Evolutionary conservation across 2,888 invertebrate genomes (phyloP), one percentile per base, ranked within the genome.

Genomic region (Lycaena phlaeas): DNA sequence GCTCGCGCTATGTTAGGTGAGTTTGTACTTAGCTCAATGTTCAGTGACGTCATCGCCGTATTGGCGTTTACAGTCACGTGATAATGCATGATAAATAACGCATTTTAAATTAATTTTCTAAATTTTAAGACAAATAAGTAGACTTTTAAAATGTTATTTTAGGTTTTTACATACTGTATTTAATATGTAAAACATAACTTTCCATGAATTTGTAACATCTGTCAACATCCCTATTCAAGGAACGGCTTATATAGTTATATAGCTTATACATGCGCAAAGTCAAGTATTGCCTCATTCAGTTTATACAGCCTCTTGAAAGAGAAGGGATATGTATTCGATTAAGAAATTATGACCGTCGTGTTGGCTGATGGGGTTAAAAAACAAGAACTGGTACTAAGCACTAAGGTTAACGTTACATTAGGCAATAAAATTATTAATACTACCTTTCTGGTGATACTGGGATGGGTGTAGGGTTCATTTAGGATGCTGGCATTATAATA

Each of bases 251-350:
- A 18, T 49, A 2, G 46, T n/a, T n/a, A n/a, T n/a, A n/a, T n/a
- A n/a, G n/a, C n/a, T n/a, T n/a, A 51, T 14, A 39, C 44, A 1
- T 48, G 49, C 25, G 49, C 48, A 1, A 49, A 49, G 25, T 39
- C 40, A 0, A 46, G 44, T 18, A 30, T 51, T 0, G 49, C 49
- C 1, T 51, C 49, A 1, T 46, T 39, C 29, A 14, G 28, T 1
- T 38, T 51, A 3, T 49, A 46, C 14, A 10, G 7, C 1, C 6
- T 22, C 2, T 34, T 51, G 7, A 22, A 26, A 17, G 12, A 26
- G 9, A n/a, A 28, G 9, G 45, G 46, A 3, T 41, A 45, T 9
- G 2, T 5, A 5, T 42, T 42, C 10, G 9, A 36, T 2, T 1
- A 36, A 17, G 26, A 25, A 7, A 1, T 4, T n/a, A 7, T 43